These are phyloP conservation scores for Protonemura montana DNA, from an alignment of 2,888 invertebrate species.

Conservation along the genomic window DNA sequence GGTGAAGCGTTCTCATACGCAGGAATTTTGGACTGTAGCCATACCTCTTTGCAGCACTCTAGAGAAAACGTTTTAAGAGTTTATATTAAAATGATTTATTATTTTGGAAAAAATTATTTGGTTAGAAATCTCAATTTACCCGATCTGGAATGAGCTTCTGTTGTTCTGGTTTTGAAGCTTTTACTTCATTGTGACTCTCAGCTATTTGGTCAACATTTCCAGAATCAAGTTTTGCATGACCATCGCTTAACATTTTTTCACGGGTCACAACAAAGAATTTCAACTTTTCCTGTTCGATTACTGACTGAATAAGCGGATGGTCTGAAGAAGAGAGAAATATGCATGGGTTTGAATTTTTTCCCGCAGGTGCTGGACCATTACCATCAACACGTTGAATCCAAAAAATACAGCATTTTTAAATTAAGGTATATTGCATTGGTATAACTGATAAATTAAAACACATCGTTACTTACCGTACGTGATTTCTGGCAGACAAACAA, in stretches of 20 bases:
- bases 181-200: constrained; percentile 53
- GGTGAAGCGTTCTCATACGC: constrained; percentile 71
- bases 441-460: neutral
- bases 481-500: constrained; percentile 65
- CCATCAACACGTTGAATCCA: too few relatives aligned
- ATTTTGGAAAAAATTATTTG: neutral
- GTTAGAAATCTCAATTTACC: neutral
- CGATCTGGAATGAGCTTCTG: neutral
- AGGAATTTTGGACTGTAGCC: constrained; percentile 71
- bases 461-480: constrained; percentile 51
- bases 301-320: constrained; percentile 64
- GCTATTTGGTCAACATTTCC: constrained; percentile 43
- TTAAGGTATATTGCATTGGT: neutral
- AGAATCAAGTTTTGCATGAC: constrained; percentile 28
- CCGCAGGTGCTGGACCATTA: too few relatives aligned
- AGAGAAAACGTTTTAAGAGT: constrained; percentile 36
- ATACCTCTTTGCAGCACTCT: constrained; percentile 59
- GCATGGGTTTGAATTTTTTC: too few relatives aligned
- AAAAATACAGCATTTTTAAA: too few relatives aligned
- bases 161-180: constrained; percentile 51
- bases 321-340: constrained; percentile 53
- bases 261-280: constrained; percentile 59
- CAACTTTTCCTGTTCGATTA: constrained; percentile 69
- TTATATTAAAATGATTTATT: neutral
- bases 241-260: constrained; percentile 45